Evolutionary conservation across 2,113 vertebrate species (phyloP).

Genomic region (Psittacus erithacus): DNA sequence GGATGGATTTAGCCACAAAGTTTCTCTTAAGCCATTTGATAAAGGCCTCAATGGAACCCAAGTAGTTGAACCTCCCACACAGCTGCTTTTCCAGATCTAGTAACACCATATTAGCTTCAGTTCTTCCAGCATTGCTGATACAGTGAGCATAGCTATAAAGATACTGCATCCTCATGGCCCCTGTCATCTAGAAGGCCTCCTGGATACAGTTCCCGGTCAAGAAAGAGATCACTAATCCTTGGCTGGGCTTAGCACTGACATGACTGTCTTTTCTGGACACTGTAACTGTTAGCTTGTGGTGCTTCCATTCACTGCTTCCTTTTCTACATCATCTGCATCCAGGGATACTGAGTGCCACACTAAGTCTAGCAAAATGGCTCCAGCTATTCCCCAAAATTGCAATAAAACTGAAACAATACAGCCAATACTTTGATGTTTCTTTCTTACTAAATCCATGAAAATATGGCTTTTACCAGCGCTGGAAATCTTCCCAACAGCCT

Average conservation of each 20-base stretch:
- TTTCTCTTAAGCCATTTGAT: not conserved
- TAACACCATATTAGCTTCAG: not conserved
- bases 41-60: not conserved
- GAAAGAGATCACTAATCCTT: not conserved
- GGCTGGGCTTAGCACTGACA: not conserved
- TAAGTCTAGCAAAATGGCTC: not conserved
- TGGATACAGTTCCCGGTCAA: not conserved
- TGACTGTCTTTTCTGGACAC: not conserved
- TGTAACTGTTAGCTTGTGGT: not conserved
- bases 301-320: not conserved
- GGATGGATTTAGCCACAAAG: not conserved
- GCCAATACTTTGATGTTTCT: slow-evolving; percentile 39
- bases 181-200: not conserved
- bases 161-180: not conserved
- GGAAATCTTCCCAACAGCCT: not conserved
- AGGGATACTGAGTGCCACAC: not conserved
- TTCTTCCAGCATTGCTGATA: not conserved
- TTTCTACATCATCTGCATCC: not conserved
- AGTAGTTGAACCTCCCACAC: not conserved
- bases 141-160: not conserved
- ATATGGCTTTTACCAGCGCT: not conserved
- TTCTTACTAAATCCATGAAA: slow-evolving; percentile 29
- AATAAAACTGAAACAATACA: not conserved
- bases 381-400: not conserved
- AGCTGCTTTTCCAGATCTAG: not conserved